These are phyloP conservation scores for Rhizoglyphus robini DNA, from an alignment of 1,140 invertebrate genomes.

Conservation along the genomic window DNA sequence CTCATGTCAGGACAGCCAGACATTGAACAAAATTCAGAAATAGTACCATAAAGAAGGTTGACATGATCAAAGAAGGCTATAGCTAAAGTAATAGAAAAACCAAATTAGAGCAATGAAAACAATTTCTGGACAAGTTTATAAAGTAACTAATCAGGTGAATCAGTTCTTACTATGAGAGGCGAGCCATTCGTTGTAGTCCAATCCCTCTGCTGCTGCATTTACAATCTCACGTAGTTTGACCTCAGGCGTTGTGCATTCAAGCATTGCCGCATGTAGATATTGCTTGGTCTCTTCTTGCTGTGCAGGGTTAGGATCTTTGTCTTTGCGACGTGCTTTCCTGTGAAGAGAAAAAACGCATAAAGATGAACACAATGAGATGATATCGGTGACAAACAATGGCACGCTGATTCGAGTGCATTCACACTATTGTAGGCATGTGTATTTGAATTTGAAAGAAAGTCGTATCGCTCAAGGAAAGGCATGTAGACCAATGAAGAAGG, in stretches of 20 bases:
- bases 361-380: constrained; percentile 11
- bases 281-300: constrained; percentile 74
- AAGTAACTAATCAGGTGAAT: neutral
- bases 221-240: constrained; percentile 80
- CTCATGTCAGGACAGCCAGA: constrained; percentile 86
- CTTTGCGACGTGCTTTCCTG: constrained; percentile 93
- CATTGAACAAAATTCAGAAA: constrained; percentile 93
- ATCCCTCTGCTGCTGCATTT: constrained; percentile 65
- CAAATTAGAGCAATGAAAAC: constrained; percentile 8
- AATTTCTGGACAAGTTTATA: neutral
- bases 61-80: constrained; percentile 96
- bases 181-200: constrained; percentile 97
- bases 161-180: constrained; percentile 79
- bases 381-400: neutral
- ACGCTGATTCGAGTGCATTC: neutral
- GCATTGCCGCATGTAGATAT: constrained; percentile 71
- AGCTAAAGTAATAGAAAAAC: constrained; percentile 43
- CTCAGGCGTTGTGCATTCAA: constrained; percentile 74
- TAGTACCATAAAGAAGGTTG: constrained; percentile 89
- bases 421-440: too few relatives aligned
- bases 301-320: constrained; percentile 48
- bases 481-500: too few relatives aligned
- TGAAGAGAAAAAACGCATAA: constrained; percentile 28
- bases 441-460: neutral
- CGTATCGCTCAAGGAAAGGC: neutral